A percentile compares a stretch with the other conserved stretches of the same genome.
Conservation (phyloP, 1,140 invertebrate genomes). For the Brachionus asplanchnoidis region DNA sequence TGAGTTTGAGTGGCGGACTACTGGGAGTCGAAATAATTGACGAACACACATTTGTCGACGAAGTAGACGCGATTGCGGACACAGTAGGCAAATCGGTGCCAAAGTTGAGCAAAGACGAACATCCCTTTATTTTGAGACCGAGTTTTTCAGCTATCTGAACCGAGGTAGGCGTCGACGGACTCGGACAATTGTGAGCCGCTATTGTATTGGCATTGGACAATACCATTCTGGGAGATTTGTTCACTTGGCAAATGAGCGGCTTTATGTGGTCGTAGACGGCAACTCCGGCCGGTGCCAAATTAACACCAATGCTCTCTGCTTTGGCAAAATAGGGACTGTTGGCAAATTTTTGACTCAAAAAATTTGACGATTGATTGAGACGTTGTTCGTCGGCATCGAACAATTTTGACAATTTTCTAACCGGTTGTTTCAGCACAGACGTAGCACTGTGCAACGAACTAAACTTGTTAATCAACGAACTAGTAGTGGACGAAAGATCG, state of each 20-base stretch:
- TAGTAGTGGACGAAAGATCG: neutral
- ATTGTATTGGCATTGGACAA: neutral
- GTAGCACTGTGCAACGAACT: neutral
- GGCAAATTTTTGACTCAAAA: conserved; percentile 15
- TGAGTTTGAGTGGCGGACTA: neutral
- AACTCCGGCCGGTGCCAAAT: neutral
- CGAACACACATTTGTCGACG: neutral
- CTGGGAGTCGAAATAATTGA: neutral
- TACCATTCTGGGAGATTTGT: neutral
- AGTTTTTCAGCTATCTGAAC: conserved; percentile 40
- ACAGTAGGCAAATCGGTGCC: neutral
- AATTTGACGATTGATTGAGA: neutral
- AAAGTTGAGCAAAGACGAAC: neutral
- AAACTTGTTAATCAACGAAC: neutral
- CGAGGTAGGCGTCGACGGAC: conserved; percentile 11
- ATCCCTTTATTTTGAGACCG: conserved; percentile 15
- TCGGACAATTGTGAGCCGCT: neutral
- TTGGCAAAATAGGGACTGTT: conserved; percentile 1
- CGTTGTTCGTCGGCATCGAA: conserved; percentile 37
- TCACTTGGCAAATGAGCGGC: neutral
- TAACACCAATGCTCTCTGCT: neutral
- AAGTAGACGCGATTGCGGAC: neutral
- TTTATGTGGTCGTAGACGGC: neutral
- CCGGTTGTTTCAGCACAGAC: neutral
- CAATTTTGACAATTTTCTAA: conserved; percentile 1